Percentiles rank a stretch among this genome's conserved stretches.
Conservation (phyloP, 2,113 vertebrate species). For the Hypomesus transpacificus region DNA sequence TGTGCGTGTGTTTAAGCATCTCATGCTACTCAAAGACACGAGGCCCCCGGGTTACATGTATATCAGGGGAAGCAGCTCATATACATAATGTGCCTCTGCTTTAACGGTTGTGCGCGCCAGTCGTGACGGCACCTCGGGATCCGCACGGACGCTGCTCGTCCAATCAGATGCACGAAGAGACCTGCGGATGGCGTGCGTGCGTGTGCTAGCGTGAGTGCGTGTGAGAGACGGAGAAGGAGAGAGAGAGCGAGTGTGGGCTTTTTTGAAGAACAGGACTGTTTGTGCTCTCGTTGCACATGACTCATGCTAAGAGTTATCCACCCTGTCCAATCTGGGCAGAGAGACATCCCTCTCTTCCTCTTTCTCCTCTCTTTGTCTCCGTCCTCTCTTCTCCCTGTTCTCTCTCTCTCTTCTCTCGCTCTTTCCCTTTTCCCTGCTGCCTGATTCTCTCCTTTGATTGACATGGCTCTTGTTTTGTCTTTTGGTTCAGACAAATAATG, state of each 20-base stretch:
- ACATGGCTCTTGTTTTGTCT: slow-evolving; percentile 36
- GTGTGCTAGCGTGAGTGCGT: not conserved
- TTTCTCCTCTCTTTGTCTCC: slow-evolving; percentile 30
- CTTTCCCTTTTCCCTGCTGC: slow-evolving; percentile 13
- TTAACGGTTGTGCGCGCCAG: slow-evolving; percentile 44
- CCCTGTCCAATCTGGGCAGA: slow-evolving; percentile 46
- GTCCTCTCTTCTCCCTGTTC: slow-evolving; percentile 19
- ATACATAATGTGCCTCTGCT: slow-evolving; percentile 29
- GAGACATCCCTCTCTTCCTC: slow-evolving; percentile 47
- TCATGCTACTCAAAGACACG: slow-evolving; percentile 12
- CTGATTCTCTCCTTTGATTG: slow-evolving; percentile 24
- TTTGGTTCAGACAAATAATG: slow-evolving; percentile 39
- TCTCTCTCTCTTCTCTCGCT: slow-evolving; percentile 1
- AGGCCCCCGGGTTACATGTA: slow-evolving; percentile 15
- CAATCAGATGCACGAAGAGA: slow-evolving; percentile 48
- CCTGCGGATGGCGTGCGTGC: slow-evolving; percentile 20
- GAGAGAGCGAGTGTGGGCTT: not conserved
- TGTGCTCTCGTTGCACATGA: slow-evolving; percentile 35
- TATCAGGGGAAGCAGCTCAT: slow-evolving; percentile 2
- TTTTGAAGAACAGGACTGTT: slow-evolving; percentile 6
- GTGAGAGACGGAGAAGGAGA: not conserved
- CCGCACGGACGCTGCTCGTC: slow-evolving; percentile 30
- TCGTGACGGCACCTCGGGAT: slow-evolving; percentile 46
- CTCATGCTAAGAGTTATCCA: slow-evolving; percentile 46
- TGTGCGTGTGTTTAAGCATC: slow-evolving; percentile 11